A percentile compares a stretch with the other conserved stretches of the same genome.
Evolutionary conservation across 2,113 vertebrate species (phyloP).

Genomic region (Terrapene triunguis): DNA sequence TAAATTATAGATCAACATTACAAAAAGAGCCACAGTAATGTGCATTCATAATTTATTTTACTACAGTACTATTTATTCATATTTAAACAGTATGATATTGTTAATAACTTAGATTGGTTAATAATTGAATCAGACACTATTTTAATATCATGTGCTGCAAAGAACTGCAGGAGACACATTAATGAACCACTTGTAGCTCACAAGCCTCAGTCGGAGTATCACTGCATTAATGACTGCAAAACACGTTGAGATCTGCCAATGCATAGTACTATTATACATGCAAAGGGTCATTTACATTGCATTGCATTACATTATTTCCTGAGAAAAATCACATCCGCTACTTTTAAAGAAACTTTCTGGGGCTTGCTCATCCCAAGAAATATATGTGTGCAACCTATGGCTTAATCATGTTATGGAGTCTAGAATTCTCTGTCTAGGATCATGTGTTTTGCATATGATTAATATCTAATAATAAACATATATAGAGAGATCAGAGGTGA

Average conservation of each 20-base stretch:
- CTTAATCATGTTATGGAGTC: neutral
- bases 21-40: neutral
- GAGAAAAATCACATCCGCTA: neutral
- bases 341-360: neutral
- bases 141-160: no score
- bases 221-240: neutral
- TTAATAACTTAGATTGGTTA: no score
- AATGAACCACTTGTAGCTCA: neutral
- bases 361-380: neutral
- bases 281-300: neutral
- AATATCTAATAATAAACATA: neutral
- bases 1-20: neutral
- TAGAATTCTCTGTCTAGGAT: no score
- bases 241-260: neutral
- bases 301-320: neutral
- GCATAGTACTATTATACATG: neutral
- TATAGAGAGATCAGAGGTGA: neutral
- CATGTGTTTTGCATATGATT: neutral
- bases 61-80: no score
- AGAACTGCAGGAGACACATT: no score
- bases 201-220: neutral
- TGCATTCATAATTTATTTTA: no score
- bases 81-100: no score
- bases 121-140: no score
- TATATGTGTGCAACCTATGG: neutral